A percentile compares a stretch with the other conserved stretches of the same genome.
phyloP scores from a whole-genome alignment of 2,888 invertebrate species.

The Pasiphila rectangulata region DNA sequence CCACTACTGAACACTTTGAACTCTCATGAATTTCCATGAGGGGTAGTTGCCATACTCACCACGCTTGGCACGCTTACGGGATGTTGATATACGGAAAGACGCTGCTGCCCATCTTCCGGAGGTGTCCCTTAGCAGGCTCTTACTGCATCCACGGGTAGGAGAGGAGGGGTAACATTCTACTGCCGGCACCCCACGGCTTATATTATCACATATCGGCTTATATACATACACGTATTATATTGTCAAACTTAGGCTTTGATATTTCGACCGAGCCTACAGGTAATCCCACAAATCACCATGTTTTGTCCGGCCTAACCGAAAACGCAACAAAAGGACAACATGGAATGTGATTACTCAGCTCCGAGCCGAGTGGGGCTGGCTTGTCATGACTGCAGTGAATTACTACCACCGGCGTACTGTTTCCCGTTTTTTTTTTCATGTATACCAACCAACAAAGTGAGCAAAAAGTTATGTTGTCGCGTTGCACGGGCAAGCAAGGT shows the following conservation, averaged over 20 bases:
- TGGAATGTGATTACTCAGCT: conserved; percentile 73
- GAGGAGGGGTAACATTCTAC: no score
- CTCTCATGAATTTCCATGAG: no score
- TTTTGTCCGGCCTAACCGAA: conserved; percentile 53
- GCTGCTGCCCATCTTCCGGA: no score
- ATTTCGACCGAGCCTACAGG: conserved; percentile 33
- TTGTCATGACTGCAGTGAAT: conserved; percentile 68
- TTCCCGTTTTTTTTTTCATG: conserved; percentile 48
- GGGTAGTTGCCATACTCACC: no score
- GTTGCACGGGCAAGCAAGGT: conserved; percentile 49
- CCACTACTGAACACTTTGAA: no score
- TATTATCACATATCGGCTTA: no score
- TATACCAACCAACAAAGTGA: conserved; percentile 58
- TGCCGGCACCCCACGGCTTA: no score
- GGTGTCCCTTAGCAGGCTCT: no score
- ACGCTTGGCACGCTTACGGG: no score
- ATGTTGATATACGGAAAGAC: no score
- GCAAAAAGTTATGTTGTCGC: conserved; percentile 61
- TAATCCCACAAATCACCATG: conserved; percentile 55
- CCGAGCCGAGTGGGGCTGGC: conserved; percentile 58
- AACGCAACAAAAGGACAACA: conserved; percentile 66
- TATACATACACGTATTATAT: conserved; percentile 3
- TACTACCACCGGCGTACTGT: conserved; percentile 43
- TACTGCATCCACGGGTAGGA: no score
- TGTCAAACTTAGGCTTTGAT: conserved; percentile 4